phyloP scores from a whole-genome alignment of 2,888 invertebrate species.

The Tyria jacobaeae region DNA sequence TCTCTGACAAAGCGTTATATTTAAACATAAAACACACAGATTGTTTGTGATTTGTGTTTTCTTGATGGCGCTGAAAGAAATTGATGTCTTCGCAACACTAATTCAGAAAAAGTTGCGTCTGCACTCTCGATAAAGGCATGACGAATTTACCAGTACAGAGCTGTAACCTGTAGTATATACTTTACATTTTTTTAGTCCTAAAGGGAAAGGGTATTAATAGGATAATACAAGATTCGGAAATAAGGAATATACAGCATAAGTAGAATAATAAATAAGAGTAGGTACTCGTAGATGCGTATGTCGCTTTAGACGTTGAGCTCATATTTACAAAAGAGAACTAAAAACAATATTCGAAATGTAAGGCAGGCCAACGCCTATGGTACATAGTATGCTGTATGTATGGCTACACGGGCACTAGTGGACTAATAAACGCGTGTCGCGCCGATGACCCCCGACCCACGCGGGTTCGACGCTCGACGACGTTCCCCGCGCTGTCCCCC shows the following conservation, averaged over 20 bases:
- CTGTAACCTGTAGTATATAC: constrained; percentile 31
- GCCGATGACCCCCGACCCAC: constrained; percentile 85
- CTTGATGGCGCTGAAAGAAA: constrained; percentile 61
- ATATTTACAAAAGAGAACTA: constrained; percentile 20
- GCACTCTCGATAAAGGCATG: constrained; percentile 63
- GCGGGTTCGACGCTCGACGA: constrained; percentile 78
- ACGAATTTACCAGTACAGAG: constrained; percentile 53
- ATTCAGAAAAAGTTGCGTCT: constrained; percentile 62
- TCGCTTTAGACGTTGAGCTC: background rate
- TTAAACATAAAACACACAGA: too few species aligned
- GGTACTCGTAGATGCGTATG: constrained; percentile 20
- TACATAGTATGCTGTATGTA: constrained; percentile 50
- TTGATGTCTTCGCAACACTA: constrained; percentile 59
- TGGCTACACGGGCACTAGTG: constrained; percentile 63
- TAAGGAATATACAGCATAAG: constrained; percentile 56
- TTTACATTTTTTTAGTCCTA: constrained; percentile 7
- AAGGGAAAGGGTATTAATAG: constrained; percentile 23
- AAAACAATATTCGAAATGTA: constrained; percentile 15
- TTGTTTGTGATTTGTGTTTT: constrained; percentile 22
- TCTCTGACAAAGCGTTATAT: constrained; percentile 19
- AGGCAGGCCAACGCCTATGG: constrained; percentile 29
- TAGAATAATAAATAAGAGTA: too few species aligned
- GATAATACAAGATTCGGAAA: constrained; percentile 59
- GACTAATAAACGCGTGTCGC: constrained; percentile 82
- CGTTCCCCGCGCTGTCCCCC: constrained; percentile 50